phyloP scores from a whole-genome alignment of 2,888 invertebrate genomes.

The Brenthis ino region DNA sequence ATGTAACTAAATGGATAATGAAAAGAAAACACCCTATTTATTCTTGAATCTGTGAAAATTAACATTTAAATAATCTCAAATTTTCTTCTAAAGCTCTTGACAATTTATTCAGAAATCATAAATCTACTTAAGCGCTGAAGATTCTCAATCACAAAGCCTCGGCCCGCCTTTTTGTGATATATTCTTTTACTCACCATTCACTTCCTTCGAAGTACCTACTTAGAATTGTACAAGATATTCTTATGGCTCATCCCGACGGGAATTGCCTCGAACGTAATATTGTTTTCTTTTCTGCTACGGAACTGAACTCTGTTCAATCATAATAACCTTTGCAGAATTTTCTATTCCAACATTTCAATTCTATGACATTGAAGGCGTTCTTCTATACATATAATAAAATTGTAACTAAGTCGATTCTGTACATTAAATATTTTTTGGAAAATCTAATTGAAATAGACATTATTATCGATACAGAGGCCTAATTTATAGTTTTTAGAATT shows the following conservation, averaged over 20 bases:
- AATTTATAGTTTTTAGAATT: no score
- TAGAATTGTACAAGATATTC: conserved; percentile 41
- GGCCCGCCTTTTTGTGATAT: conserved; percentile 40
- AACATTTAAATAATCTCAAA: conserved; percentile 27
- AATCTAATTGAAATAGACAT: no score
- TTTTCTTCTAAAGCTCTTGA: conserved; percentile 25
- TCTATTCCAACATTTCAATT: conserved; percentile 19
- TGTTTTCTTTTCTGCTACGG: conserved; percentile 39
- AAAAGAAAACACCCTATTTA: background rate
- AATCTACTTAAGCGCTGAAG: conserved; percentile 35
- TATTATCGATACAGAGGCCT: no score
- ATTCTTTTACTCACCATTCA: conserved; percentile 38
- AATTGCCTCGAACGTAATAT: conserved; percentile 38
- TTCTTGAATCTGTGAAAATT: conserved; percentile 20
- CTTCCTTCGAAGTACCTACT: conserved; percentile 37
- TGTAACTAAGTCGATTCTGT: no score
- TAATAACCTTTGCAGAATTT: conserved; percentile 54
- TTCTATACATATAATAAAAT: no score
- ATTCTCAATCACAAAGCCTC: conserved; percentile 37
- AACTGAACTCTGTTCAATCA: conserved; percentile 34
- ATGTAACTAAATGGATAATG: background rate
- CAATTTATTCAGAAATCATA: conserved; percentile 38
- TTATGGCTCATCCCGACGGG: conserved; percentile 38
- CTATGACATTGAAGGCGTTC: background rate
- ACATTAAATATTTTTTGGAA: no score